Evolutionary conservation across 2,797 vertebrate species (phyloP), one percentile per base, ranked within the genome.

Genomic region (Thalassophryne amazonica): DNA sequence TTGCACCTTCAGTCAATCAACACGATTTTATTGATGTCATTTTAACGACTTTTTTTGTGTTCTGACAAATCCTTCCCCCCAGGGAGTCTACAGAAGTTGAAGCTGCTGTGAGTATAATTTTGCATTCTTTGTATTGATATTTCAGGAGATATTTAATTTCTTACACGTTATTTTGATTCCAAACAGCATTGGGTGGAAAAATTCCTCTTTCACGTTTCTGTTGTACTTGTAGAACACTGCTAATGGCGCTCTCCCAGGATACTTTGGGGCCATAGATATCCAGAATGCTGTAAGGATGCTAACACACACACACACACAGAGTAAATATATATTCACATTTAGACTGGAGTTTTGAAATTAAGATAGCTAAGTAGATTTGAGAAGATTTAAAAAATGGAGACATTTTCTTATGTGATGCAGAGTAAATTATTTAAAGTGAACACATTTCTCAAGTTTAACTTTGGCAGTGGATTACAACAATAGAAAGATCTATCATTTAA

Each of bases 61-160:
- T 3, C 15, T 13, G 9, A 37, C 15, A 13, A 7, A 0, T 59
- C 81, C 53, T 62, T 6, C 83, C 38, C 72, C 71, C 54, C 74
- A 98, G 97, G 78, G 97, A 97, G 80, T 96, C 94, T 3, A 92
- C 95, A 67, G 97, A 98, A 83, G 91, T 92, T 22, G 97, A 98
- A 87, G 91, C 93, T 70, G 86, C 93, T 87, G 95, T 98, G 89
- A 97, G 96, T 95, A 87, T 20, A 69, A 18, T 10, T 27, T 36
- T 39, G 2, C 42, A 5, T 20, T 39, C 22, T 42, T 28, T 23
- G 7, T 40, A 6, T 1, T 16, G 6, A 23, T 14, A 12, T 7
- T 19, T 37, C 56, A 35, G 6, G 13, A 7, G 36, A 28, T 28
- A 14, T 36, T 29, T 32, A 19, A 20, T 13, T 12, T 19, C 17